Evolutionary conservation across 1,140 invertebrate genomes (phyloP).

Genomic region (Pissodes strobi): DNA sequence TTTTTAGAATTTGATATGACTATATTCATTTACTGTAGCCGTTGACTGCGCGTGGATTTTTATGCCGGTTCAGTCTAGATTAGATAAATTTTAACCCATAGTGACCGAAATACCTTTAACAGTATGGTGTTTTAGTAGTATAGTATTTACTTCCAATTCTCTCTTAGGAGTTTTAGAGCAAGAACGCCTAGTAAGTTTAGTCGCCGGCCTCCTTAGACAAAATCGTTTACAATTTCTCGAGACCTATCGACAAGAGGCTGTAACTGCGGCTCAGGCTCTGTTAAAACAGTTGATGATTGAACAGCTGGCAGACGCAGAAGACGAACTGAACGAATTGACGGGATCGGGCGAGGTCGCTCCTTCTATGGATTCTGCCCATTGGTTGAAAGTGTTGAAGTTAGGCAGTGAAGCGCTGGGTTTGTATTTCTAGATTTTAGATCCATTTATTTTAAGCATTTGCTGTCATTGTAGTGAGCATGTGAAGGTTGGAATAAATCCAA

Average conservation of each 20-base stretch:
- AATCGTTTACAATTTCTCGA: slow-evolving; percentile 88
- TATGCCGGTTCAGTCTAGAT: too few species aligned
- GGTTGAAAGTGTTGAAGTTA: slow-evolving; percentile 76
- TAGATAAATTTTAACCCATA: too few species aligned
- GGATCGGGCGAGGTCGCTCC: slow-evolving; percentile 70
- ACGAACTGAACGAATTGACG: slow-evolving; percentile 65
- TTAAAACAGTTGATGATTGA: slow-evolving; percentile 89
- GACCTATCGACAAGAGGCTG: slow-evolving; percentile 85
- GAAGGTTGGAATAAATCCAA: too few species aligned
- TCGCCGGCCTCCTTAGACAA: slow-evolving; percentile 85
- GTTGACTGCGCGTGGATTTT: too few species aligned
- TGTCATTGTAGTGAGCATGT: too few species aligned
- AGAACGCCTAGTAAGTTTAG: slow-evolving; percentile 71
- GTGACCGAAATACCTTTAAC: too few species aligned
- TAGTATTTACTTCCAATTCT: too few species aligned
- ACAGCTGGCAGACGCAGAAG: slow-evolving; percentile 71
- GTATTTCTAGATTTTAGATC: too few species aligned
- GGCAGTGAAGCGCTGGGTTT: slow-evolving; percentile 70
- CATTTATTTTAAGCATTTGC: too few species aligned
- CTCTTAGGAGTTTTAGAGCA: slow-evolving; percentile 70
- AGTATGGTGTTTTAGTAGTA: too few species aligned
- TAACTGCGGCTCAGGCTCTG: slow-evolving; percentile 83
- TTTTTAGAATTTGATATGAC: too few species aligned
- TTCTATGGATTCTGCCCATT: slow-evolving; percentile 73
- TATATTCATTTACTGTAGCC: too few species aligned